Evolutionary conservation across 2,888 invertebrate species (phyloP), one percentile per base, ranked within the genome.

Genomic region (Eucriotettix oculatus): DNA sequence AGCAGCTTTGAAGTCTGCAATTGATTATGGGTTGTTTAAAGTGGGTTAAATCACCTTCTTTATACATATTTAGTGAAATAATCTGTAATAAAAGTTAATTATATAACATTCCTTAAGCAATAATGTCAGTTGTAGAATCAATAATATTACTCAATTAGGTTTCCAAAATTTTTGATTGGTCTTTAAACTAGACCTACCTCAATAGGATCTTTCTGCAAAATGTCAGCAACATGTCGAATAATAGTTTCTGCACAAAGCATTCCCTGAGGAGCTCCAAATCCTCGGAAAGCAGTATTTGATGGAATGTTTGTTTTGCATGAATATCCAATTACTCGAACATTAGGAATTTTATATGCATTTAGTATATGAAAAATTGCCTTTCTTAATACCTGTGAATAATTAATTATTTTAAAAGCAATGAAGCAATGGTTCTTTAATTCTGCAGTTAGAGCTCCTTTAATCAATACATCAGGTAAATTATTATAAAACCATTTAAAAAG

Each of bases 231-330:
- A 64, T 90, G 84, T 63, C 86, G 78, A 48, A 90, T 79, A 66
- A 90, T 85, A 65, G 78, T 81, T 73, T 95, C 95, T 0, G 82
- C 87, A 1, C 85, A 81, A 69, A 89, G 87, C 91, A 93, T 91
- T 42, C 87, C 92, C 70, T 94, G 94, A 0, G 94, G 94, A 0
- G 85, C 91, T 10, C 94, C 94, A 68, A 93, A 94, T 2, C 93
- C 93, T 67, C 96, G 78, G 69, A 95, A 96, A 0, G 96, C 96
- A 0, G 95, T 96, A 71, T 93, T 93, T 0, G 93, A 92, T 0
- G 93, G 85, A 58, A 91, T 72, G 76, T 97, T 94, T 0, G 96
- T 97, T 73, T 82, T 87, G 69, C 95, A 96, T 12, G 84, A 76
- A 68, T 81, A 81, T 0, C 89, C 89, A 12, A 76, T 79, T 0